Percentiles rank a stretch among this genome's conserved stretches.
Evolutionary conservation across 2,797 vertebrate species (phyloP).

Genomic region (Dipus sagitta): DNA sequence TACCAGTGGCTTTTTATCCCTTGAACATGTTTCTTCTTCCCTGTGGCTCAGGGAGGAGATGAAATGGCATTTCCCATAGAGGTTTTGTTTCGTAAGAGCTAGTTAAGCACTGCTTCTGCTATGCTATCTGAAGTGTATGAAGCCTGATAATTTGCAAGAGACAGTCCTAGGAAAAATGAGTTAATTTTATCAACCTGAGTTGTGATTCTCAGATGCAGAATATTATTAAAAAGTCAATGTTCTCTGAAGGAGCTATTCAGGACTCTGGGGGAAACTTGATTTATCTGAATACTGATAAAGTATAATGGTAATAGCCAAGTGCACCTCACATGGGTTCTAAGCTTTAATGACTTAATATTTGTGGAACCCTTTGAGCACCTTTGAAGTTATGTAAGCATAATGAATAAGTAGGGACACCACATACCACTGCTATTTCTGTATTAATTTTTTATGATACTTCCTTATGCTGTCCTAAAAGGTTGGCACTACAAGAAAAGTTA

Average conservation of each 20-base stretch:
- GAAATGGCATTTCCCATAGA: slow-evolving; percentile 34
- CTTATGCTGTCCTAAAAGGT: slow-evolving; percentile 28
- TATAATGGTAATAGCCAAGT: slow-evolving; percentile 68
- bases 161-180: slow-evolving; percentile 64
- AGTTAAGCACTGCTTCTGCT: slow-evolving; percentile 10
- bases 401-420: slow-evolving; percentile 62
- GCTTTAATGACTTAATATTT: slow-evolving; percentile 75
- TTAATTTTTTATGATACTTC: slow-evolving; percentile 69
- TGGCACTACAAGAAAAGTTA: slow-evolving; percentile 50
- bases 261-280: slow-evolving; percentile 66
- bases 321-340: slow-evolving; percentile 68
- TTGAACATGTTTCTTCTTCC: background rate
- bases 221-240: slow-evolving; percentile 66
- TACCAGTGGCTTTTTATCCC: background rate
- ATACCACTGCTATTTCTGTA: slow-evolving; percentile 72
- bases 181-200: slow-evolving; percentile 72
- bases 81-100: slow-evolving; percentile 28
- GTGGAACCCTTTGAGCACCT: slow-evolving; percentile 66
- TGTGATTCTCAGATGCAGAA: slow-evolving; percentile 60
- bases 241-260: slow-evolving; percentile 58
- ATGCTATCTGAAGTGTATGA: slow-evolving; percentile 34
- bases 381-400: slow-evolving; percentile 70
- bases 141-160: slow-evolving; percentile 28
- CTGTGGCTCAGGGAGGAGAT: background rate
- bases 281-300: slow-evolving; percentile 74